Conservation (phyloP, 2,888 invertebrate genomes). For the Sphecodes monilicornis region DNA sequence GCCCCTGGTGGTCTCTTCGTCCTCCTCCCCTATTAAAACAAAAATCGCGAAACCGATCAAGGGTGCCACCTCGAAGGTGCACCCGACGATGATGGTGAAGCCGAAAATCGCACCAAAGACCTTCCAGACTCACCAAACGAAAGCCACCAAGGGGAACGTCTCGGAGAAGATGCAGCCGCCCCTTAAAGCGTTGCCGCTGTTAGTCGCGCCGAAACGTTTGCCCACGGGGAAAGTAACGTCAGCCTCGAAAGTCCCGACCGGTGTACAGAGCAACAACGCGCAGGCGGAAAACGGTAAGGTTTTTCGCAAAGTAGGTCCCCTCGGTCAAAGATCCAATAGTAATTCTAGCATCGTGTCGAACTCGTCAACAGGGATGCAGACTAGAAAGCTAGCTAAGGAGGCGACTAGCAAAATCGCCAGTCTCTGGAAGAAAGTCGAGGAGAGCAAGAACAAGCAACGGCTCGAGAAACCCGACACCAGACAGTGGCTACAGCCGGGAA, state of each 20-base stretch:
- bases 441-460: constrained; percentile 87
- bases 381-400: constrained; percentile 85
- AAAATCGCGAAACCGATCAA: constrained; percentile 78
- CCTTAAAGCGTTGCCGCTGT: constrained; percentile 61
- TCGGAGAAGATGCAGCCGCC: constrained; percentile 73
- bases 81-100: constrained; percentile 63
- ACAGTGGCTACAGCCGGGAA: constrained; percentile 86
- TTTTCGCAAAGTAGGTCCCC: constrained; percentile 63
- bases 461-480: constrained; percentile 86
- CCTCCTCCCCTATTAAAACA: constrained; percentile 76
- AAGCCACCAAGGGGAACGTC: constrained; percentile 69
- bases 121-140: constrained; percentile 69
- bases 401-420: constrained; percentile 92
- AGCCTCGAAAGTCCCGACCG: constrained; percentile 39
- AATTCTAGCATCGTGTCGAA: constrained; percentile 86
- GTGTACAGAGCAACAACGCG: constrained; percentile 55
- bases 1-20: constrained; percentile 76
- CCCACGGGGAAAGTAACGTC: constrained; percentile 46
- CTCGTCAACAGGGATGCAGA: constrained; percentile 70
- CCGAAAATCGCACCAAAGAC: constrained; percentile 73
- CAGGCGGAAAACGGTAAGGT: constrained; percentile 70
- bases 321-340: constrained; percentile 85
- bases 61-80: constrained; percentile 73
- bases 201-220: constrained; percentile 58
- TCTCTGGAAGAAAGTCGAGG: constrained; percentile 92